Percentiles rank a stretch among this genome's conserved stretches.
phyloP scores from a whole-genome alignment of 2,797 vertebrate species.

The Myoxocephalus aenaeus region DNA sequence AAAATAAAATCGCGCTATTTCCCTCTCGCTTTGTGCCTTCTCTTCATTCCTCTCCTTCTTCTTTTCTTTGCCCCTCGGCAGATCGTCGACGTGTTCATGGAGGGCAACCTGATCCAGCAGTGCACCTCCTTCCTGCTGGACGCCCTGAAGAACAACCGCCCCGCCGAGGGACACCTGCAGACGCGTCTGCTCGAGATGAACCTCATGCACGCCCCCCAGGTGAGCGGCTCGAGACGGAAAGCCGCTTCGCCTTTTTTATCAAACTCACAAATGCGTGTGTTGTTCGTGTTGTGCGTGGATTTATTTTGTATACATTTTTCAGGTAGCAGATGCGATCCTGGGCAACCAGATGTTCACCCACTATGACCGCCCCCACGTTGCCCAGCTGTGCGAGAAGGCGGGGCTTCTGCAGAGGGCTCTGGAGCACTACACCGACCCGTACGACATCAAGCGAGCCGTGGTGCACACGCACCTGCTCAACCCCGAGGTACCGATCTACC shows the following conservation, averaged over 20 bases:
- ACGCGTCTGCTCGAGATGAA: slow-evolving; percentile 96
- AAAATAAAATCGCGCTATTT: background rate
- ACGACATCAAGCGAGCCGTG: slow-evolving; percentile 92
- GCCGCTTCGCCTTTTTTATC: background rate
- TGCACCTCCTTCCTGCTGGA: slow-evolving; percentile 95
- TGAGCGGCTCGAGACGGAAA: slow-evolving; percentile 32
- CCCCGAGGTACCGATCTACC: slow-evolving; percentile 86
- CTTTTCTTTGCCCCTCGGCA: slow-evolving; percentile 59
- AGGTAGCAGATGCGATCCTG: slow-evolving; percentile 96
- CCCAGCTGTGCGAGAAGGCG: slow-evolving; percentile 95
- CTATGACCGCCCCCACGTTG: slow-evolving; percentile 91
- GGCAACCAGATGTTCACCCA: slow-evolving; percentile 97
- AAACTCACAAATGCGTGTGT: background rate
- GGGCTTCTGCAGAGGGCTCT: slow-evolving; percentile 92
- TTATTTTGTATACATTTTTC: background rate
- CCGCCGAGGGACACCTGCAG: slow-evolving; percentile 91
- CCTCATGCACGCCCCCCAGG: slow-evolving; percentile 94
- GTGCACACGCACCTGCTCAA: slow-evolving; percentile 93
- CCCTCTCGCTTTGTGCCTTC: background rate
- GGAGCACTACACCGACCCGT: slow-evolving; percentile 92
- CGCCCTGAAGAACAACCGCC: slow-evolving; percentile 91
- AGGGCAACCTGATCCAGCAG: slow-evolving; percentile 93
- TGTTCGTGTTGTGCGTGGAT: no score
- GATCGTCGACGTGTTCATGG: slow-evolving; percentile 97
- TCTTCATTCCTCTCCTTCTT: background rate